Conservation (phyloP, 2,113 vertebrate species). For the Melanerpes aurifrons region DNA sequence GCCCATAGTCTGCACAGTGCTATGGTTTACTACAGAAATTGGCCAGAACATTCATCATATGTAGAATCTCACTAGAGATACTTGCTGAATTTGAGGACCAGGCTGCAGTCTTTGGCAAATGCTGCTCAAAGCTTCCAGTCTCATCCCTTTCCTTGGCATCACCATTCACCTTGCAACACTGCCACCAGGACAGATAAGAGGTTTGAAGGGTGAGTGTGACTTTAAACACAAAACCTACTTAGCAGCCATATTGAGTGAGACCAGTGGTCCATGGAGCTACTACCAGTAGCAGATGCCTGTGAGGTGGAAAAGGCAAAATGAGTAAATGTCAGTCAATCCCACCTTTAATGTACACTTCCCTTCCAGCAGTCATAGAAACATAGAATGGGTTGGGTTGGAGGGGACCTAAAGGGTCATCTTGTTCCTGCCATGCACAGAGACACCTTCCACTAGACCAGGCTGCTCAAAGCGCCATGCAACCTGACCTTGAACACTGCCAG, state of each 20-base stretch:
- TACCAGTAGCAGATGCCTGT: neutral
- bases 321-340: neutral
- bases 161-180: neutral
- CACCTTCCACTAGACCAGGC: no score
- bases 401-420: no score
- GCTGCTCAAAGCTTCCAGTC: neutral
- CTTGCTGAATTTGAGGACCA: neutral
- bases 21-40: neutral
- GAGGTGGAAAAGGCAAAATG: neutral
- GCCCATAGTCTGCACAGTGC: accelerated
- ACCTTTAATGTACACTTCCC: neutral
- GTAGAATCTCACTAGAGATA: neutral
- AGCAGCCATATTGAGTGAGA: neutral
- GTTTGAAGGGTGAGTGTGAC: neutral
- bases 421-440: no score
- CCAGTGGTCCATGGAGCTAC: accelerated
- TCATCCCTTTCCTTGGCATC: neutral
- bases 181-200: neutral
- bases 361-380: neutral
- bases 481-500: no score
- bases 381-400: no score
- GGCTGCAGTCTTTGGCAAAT: neutral
- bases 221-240: neutral
- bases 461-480: no score
- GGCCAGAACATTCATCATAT: neutral